Evolutionary conservation across 1,140 invertebrate species (phyloP).

Genomic region (Atta colombica): DNA sequence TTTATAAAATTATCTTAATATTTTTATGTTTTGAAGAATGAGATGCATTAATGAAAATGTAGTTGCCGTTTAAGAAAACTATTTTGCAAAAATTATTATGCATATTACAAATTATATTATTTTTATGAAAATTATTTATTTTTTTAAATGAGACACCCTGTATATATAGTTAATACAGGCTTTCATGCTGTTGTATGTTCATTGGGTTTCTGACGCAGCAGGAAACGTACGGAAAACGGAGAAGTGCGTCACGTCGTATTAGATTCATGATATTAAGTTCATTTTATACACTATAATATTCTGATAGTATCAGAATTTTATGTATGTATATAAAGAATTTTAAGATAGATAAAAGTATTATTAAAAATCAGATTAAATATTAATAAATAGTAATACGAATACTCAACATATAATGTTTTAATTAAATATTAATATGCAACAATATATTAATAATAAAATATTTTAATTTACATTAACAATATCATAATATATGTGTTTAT

Average conservation of each 20-base stretch:
- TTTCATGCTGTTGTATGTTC: conserved; percentile 35
- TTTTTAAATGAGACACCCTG: too few relatives aligned
- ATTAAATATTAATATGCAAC: neutral
- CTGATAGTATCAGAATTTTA: neutral
- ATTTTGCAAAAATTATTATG: too few relatives aligned
- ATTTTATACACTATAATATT: conserved; percentile 42
- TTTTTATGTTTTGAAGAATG: too few relatives aligned
- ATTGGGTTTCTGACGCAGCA: conserved; percentile 26
- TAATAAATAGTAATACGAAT: neutral
- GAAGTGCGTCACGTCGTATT: neutral
- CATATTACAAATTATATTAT: too few relatives aligned
- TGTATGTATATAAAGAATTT: neutral
- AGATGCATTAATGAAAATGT: too few relatives aligned
- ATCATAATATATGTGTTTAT: neutral
- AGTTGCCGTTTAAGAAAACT: too few relatives aligned
- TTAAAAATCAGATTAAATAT: neutral
- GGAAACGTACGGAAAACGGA: conserved; percentile 44
- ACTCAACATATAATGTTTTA: neutral
- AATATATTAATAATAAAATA: neutral
- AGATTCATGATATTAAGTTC: neutral
- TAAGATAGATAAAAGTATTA: neutral
- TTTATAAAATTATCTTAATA: too few relatives aligned
- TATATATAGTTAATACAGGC: conserved; percentile 47
- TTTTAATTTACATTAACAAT: conserved; percentile 5
- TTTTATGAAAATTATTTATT: too few relatives aligned